These are phyloP conservation scores for Anoura caudifer DNA, from an alignment of 2,113 vertebrate genomes.

Conservation along the genomic window DNA sequence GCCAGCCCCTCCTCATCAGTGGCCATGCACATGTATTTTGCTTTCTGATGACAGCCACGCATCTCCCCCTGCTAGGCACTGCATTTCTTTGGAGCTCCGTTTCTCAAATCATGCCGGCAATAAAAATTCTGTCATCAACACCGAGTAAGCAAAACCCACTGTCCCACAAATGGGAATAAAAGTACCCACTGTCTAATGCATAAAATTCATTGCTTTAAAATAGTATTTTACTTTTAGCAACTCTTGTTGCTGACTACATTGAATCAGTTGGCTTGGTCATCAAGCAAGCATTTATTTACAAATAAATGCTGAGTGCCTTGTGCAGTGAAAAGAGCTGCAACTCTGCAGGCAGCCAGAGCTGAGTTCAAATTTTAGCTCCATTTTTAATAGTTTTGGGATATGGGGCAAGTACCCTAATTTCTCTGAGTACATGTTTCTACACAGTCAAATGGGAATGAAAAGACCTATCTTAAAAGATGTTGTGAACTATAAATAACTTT, in stretches of 20 bases:
- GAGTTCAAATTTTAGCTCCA: neutral
- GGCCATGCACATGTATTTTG: neutral
- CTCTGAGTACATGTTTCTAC: neutral
- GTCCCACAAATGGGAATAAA: neutral
- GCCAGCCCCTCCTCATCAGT: neutral
- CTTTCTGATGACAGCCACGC: neutral
- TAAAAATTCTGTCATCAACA: conserved; percentile 32
- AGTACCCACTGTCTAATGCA: neutral
- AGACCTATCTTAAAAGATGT: neutral
- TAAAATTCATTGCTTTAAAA: conserved; percentile 48
- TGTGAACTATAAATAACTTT: neutral
- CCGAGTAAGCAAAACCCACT: conserved; percentile 20
- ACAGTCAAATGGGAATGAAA: neutral
- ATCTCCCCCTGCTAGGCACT: neutral
- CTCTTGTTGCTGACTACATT: conserved; percentile 5
- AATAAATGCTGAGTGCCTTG: neutral
- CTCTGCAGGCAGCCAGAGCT: neutral
- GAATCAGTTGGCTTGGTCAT: conserved; percentile 36
- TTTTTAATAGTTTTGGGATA: neutral
- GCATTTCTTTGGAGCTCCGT: conserved; percentile 6
- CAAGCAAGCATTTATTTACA: conserved; percentile 43
- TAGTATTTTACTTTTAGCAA: neutral
- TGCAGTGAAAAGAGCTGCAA: neutral
- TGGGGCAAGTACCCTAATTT: neutral
- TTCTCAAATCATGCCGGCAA: conserved; percentile 31